These are phyloP conservation scores for Rotaria socialis DNA, from an alignment of 2,888 invertebrate genomes.

Conservation along the genomic window DNA sequence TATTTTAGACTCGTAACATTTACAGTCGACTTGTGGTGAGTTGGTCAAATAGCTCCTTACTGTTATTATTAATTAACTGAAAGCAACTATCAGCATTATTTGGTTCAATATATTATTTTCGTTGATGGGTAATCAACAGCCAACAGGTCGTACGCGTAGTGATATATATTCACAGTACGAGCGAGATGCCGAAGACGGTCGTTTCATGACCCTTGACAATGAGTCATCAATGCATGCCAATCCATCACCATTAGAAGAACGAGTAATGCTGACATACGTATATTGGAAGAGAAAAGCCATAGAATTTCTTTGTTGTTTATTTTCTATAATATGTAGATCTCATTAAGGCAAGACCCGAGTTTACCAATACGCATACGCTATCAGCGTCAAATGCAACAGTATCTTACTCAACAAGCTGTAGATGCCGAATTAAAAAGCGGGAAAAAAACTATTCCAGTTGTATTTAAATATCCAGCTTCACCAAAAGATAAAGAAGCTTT, in stretches of 20 bases:
- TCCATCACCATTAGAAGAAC: not conserved
- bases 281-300: no score
- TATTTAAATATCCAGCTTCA: conserved; percentile 44
- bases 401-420: not conserved
- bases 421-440: not conserved
- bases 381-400: conserved; percentile 4
- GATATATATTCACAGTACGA: conserved; percentile 4
- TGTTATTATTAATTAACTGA: not conserved
- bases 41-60: not conserved
- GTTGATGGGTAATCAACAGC: conserved; percentile 22
- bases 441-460: conserved; percentile 43
- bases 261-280: not conserved
- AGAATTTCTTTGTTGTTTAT: not conserved
- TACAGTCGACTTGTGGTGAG: not conserved
- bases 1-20: not conserved
- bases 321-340: not conserved
- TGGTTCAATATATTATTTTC: not conserved
- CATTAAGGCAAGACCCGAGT: not conserved
- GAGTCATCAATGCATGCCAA: not conserved
- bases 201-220: not conserved
- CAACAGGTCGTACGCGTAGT: not conserved
- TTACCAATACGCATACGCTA: not conserved
- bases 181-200: conserved; percentile 23
- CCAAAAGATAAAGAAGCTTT: conserved; percentile 42
- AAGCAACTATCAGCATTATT: not conserved